phyloP scores from a whole-genome alignment of 2,797 vertebrate genomes.

The Callimico goeldii region DNA sequence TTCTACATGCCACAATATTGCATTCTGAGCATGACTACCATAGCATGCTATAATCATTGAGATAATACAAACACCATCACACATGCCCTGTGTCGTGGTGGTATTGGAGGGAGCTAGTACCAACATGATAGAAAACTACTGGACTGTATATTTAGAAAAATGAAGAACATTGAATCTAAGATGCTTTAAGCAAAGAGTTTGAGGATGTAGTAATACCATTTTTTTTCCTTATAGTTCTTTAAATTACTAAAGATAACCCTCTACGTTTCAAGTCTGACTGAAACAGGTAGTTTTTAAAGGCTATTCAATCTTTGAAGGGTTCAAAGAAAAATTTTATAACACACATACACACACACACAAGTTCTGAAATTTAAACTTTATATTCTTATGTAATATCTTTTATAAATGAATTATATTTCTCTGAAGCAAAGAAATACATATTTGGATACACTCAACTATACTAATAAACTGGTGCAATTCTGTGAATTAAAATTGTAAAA shows the following conservation, averaged over 20 bases:
- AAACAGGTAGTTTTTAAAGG: neutral
- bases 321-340: neutral
- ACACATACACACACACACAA: neutral
- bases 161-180: neutral
- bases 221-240: neutral
- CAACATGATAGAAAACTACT: neutral
- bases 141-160: neutral
- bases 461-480: neutral
- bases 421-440: neutral
- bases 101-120: neutral
- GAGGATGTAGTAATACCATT: neutral
- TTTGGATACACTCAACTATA: neutral
- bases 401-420: neutral
- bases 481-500: neutral
- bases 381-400: neutral
- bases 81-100: neutral
- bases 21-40: neutral
- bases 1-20: neutral
- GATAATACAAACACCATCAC: neutral
- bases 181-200: neutral
- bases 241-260: neutral
- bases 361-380: neutral
- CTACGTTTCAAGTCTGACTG: neutral
- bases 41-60: neutral
- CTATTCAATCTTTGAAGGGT: neutral